Percentiles rank a stretch among this genome's conserved stretches.
phyloP scores from a whole-genome alignment of 2,888 invertebrate genomes.

The Heliconius sara region DNA sequence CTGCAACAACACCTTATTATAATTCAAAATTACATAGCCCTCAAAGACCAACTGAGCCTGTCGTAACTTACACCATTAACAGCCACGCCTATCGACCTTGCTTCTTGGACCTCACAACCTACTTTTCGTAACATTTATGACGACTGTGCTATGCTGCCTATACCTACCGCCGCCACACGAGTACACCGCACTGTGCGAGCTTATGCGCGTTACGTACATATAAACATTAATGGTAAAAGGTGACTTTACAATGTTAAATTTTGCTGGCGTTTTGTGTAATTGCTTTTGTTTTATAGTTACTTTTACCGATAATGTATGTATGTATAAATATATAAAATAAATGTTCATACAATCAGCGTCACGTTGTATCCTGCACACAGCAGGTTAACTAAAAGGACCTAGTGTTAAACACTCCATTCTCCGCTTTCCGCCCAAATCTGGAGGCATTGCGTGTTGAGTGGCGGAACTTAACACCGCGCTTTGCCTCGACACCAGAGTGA shows the following conservation, averaged over 20 bases:
- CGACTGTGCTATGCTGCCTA: conserved; percentile 38
- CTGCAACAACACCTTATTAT: not conserved
- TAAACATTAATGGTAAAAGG: conserved; percentile 19
- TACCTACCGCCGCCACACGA: not conserved
- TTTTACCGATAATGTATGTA: too few species aligned
- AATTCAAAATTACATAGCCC: not conserved
- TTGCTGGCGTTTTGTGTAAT: not conserved
- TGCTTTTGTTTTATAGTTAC: not conserved
- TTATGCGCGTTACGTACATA: conserved; percentile 34
- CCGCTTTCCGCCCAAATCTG: too few species aligned
- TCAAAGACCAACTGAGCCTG: not conserved
- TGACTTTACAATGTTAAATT: conserved; percentile 13
- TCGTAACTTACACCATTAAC: not conserved
- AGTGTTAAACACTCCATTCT: too few species aligned
- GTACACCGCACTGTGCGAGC: conserved; percentile 30
- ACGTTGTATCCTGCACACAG: too few species aligned
- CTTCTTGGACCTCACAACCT: conserved; percentile 52
- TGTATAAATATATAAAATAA: not conserved
- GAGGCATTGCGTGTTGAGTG: too few species aligned
- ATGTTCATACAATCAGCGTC: too few species aligned
- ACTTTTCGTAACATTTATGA: conserved; percentile 45
- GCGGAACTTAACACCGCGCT: too few species aligned
- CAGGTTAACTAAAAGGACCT: too few species aligned
- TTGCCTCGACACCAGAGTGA: too few species aligned
- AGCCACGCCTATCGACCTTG: conserved; percentile 55